Base-by-base conservation (phyloP, 1,140 invertebrate species). In the Microplitis demolitor region DNA sequence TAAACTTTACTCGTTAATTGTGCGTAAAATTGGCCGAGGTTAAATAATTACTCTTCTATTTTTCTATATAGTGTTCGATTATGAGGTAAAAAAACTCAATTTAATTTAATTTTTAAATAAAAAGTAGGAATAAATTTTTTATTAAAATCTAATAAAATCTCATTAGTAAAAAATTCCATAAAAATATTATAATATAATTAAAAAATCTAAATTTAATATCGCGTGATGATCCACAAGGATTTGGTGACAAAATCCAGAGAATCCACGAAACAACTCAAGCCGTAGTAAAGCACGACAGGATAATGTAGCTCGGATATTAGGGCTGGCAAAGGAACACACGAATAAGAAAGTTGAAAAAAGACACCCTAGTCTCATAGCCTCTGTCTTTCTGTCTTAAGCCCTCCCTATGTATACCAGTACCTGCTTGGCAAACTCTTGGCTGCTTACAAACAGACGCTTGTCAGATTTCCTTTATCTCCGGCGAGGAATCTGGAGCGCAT, bases 391-490 rank as follows among this genome's bases (percentile, higher is more conserved):
- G 39, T 45, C 39, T 45, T 45, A 9, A 45, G 39, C 11, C 39
- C 39, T 45, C 39, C 39, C 9, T 11, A 0, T 45, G 39, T 45
- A 45, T 45, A 45, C 39, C 39, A 82, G 82, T 84, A 85, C 83
- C 82, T 81, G 80, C 80, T 77, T 50, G 76, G 51, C 77, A 77
- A 74, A 68, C 74, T 71, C 66, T 75, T 66, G 73, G 76, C 79
- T 83, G 82, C 82, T 83, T 84, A 82, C 84, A 83, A 85, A 85
- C 83, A 83, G 79, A 70, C 83, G 82, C 77, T 86, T 84, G 85
- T 86, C 84, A 85, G 85, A 85, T 86, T 85, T 85, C 82, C 80
- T 86, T 85, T 87, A 87, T 86, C 85, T 87, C 79, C 79, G 71
- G 71, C 73, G 75, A 74, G 77, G 80, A 80, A 87, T 86, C 84